phyloP scores from a whole-genome alignment of 37 sponge, comb jelly and placozoan genomes.

The Haliclona indistincta region DNA sequence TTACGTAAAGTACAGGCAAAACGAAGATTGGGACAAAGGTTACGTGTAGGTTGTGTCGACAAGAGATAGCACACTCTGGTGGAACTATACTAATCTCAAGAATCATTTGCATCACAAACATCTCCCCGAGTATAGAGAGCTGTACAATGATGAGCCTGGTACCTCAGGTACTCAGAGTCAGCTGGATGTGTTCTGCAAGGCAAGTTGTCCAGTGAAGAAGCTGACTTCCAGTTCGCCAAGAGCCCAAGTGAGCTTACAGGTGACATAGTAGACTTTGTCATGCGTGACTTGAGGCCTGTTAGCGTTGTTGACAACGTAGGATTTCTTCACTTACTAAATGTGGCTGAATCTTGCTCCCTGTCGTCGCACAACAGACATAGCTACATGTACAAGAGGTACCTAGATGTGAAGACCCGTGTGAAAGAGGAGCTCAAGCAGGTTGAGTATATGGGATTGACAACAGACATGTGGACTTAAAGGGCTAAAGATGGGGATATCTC shows the following conservation, averaged over 20 bases:
- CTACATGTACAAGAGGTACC: neutral
- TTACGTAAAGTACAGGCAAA: slow-evolving; percentile 2
- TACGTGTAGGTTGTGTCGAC: neutral
- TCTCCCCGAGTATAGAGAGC: neutral
- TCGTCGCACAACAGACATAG: neutral
- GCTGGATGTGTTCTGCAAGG: neutral
- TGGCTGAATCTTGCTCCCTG: slow-evolving; percentile 7
- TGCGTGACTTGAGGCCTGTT: slow-evolving; percentile 10
- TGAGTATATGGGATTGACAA: slow-evolving; percentile 29
- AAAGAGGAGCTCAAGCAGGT: slow-evolving; percentile 19
- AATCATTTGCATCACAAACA: neutral
- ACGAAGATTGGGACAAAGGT: neutral
- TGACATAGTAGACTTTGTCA: neutral
- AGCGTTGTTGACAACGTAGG: slow-evolving; percentile 11
- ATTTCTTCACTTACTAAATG: slow-evolving; percentile 7
- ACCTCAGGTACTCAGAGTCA: neutral
- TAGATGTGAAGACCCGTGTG: slow-evolving; percentile 21
- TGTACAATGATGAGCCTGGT: neutral
- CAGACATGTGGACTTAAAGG: slow-evolving; percentile 34
- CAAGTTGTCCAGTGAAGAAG: neutral
- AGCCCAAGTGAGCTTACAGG: neutral
- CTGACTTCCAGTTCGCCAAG: neutral
- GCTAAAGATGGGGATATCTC: slow-evolving; percentile 34
- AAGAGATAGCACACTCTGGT: too few species aligned
- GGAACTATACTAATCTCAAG: too few species aligned